Evolutionary conservation across 2,113 vertebrate genomes (phyloP), one percentile per base, ranked within the genome.

Genomic region (Calyptommatus sinebrachiatus): DNA sequence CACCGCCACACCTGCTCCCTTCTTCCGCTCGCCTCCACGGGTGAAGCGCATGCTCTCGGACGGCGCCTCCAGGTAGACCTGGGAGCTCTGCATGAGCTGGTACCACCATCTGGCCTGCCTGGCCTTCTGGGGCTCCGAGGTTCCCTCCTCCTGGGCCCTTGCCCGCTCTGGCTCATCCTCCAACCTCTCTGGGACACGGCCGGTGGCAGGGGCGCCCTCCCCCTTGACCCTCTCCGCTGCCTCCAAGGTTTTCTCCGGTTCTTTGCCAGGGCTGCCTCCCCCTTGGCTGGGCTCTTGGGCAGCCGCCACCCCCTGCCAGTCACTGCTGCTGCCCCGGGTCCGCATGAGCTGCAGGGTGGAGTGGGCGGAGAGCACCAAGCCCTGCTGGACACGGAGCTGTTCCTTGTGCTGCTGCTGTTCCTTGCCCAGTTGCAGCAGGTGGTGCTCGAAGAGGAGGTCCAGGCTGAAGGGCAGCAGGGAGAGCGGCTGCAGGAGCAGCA

Each of bases 21-120:
- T 69, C 91, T 91, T 97, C 90, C 92, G 97, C 88, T 96, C 96
- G 65, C 90, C 53, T 57, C 53, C 95, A 84, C 93, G 97, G 18
- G 94, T 84, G 22, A 98, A 97, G 90, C 97, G 97, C 0, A 96
- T 95, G 3, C 95, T 95, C 86, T 97, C 95, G 0, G 94, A 96
- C 0, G 79, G 46, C 45, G 95, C 96, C 69, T 99, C 97, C 0
- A 99, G 98, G 90, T 99, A 99, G 81, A 99, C 97, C 93, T 99
- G 98, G 62, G 98, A 99, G 86, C 97, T 99, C 92, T 98, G 98
- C 98, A 98, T 99, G 63, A 99, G 97, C 92, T 99, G 98, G 92
- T 97, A 98, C 98, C 98, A 99, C 98, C 98, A 99, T 26, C 97
- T 97, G 0, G 97, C 95, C 91, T 99, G 97, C 62, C 94, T 93